Base-by-base conservation (phyloP, 2,888 invertebrate species). In the Agrochola litura region DNA sequence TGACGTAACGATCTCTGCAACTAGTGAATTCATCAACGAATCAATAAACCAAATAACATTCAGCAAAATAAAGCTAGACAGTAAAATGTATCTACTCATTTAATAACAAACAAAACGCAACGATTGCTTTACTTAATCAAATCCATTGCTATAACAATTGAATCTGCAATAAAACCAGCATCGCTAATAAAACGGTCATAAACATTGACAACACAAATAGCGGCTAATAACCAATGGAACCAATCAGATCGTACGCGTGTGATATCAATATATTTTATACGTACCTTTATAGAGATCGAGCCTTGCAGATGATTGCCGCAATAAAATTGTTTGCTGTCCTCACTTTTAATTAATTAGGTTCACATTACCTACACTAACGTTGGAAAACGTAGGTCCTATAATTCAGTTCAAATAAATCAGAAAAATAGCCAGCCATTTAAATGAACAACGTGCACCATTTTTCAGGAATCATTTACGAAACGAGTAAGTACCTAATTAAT, bases 191-290 rank as follows among this genome's bases (percentile, higher is more conserved):
- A 96, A 95, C 83, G 88, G 92, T 89, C 93, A 94, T 96, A 96
- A 96, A 96, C 95, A 96, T 95, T 94, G 96, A 95, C 95, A 95
- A 93, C 93, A 95, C 95, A 95, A 96, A 96, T 95, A 95, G 93
- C 92, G 90, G 90, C 95, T 95, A 96, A 95, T 96, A 95, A 95
- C 93, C 92, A 88, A 93, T 87, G 91, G 90, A 91, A 90, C 95
- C 95, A 95, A 95, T 96, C 95, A 93, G 92, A 92, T 89, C 88
- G 89, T 84, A 88, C 82, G 84, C 88, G 89, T 89, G 89, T 90
- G 87, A 88, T 90, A 88, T 89, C 92, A 92, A 93, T 93, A 93
- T 93, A 93, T 93, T 94, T 95, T 94, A 95, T 93, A 91, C 91
- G 90, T 82, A 95, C 95, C 94, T 95, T 93, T 92, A 92, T 82